These are phyloP conservation scores for Hypocryptadius cinnamomeus DNA, from an alignment of 2,113 vertebrate species.

Conservation along the genomic window DNA sequence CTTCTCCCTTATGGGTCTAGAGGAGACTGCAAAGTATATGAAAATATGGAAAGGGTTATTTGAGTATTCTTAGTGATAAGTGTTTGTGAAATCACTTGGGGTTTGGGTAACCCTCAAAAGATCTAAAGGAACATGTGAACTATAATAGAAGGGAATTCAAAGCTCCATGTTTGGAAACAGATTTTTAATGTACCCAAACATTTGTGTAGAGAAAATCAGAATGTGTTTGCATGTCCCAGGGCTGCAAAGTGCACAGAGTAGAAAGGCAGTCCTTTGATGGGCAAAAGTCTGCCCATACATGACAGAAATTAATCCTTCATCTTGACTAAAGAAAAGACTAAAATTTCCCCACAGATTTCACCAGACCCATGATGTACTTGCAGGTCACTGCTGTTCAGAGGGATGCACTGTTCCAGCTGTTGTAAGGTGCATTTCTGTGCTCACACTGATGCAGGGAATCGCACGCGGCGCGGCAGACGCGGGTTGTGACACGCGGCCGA, in stretches of 20 bases:
- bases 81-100: neutral
- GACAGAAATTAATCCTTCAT: neutral
- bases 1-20: neutral
- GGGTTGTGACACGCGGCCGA: fast-evolving
- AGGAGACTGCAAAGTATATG: neutral
- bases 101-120: neutral
- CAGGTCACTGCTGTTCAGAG: neutral
- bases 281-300: neutral
- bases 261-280: neutral
- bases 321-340: neutral
- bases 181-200: neutral
- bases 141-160: neutral
- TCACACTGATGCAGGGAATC: fast-evolving
- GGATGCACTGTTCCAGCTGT: neutral
- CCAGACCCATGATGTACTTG: neutral
- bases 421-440: neutral
- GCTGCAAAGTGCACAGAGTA: neutral
- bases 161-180: neutral
- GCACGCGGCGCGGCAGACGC: fast-evolving
- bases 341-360: neutral
- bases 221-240: neutral
- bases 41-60: neutral
- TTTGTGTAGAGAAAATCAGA: neutral
- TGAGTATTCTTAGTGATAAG: neutral
- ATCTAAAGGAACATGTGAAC: neutral